Evolutionary conservation across 2,888 invertebrate genomes (phyloP), one percentile per base, ranked within the genome.

Genomic region (Mesorhabditis belari): DNA sequence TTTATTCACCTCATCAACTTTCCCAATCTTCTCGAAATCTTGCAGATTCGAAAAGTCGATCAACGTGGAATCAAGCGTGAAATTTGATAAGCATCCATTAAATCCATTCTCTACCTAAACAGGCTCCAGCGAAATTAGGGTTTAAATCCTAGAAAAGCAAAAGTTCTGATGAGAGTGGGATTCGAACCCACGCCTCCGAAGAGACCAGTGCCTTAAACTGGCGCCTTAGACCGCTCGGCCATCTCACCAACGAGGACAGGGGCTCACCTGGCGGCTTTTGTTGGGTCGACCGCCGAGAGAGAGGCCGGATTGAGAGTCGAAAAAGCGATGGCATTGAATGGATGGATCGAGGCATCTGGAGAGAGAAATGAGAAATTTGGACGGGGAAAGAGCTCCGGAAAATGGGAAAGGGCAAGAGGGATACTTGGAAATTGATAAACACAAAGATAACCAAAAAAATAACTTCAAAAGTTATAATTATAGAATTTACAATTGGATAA

Each of bases 141-240:
- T n/a, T n/a, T n/a, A n/a, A n/a, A n/a, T n/a, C n/a, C n/a, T n/a
- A n/a, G n/a, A n/a, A 21, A 50, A 50, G 21, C 17, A 50, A 21
- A 50, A 50, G 6, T 9, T n/a, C 51, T 50, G 12, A 50, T n/a
- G 44, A 35, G 44, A n/a, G 44, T 35, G 44, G 44, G 44, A 35
- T 35, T 35, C 44, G 44, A 35, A 35, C 44, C n/a, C n/a, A n/a
- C 52, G 52, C 52, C 52, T 21, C 52, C 52, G 52, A 19, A 52
- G 52, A 21, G 88, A 88, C 88, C 88, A 88, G 88, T 88, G 88
- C 88, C 88, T 89, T 88, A 89, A 89, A 88, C 88, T 88, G 88
- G 88, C 88, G 88, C 88, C 88, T 88, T 88, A 88, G 88, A 88
- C 88, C 88, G 88, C 88, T 88, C 88, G 88, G 88, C 88, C 88